These are phyloP conservation scores for Epinephelus lanceolatus DNA, from an alignment of 2,113 vertebrate genomes.

Conservation along the genomic window DNA sequence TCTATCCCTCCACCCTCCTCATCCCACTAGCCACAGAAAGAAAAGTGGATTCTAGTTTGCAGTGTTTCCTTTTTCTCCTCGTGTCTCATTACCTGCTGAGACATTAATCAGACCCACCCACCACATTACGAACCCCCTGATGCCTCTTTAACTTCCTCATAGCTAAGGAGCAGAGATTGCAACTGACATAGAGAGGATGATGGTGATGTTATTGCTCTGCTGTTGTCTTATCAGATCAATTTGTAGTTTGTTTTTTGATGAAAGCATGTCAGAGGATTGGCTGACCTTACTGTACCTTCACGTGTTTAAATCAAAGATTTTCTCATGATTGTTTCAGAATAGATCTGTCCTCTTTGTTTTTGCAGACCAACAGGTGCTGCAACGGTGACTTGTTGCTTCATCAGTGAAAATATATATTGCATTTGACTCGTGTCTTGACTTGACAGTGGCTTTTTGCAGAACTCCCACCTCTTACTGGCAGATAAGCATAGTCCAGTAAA, in stretches of 20 bases:
- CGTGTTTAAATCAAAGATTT: not conserved
- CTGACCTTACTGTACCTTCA: not conserved
- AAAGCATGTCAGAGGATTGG: not conserved
- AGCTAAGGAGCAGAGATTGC: not conserved
- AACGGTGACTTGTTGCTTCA: not conserved
- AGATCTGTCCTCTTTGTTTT: not conserved
- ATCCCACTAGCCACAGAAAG: rapidly evolving
- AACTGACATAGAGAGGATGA: not conserved
- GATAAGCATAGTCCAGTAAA: not conserved
- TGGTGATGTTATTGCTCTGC: not conserved
- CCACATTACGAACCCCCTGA: not conserved
- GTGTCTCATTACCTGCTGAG: not conserved
- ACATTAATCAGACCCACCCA: not conserved
- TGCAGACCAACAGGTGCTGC: not conserved
- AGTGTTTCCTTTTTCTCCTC: not conserved
- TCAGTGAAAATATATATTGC: not conserved
- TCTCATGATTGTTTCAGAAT: not conserved
- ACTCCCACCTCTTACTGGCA: not conserved
- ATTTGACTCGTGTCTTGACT: not conserved
- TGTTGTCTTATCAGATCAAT: not conserved
- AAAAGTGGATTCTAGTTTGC: rapidly evolving
- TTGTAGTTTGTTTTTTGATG: not conserved
- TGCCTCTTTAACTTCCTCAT: not conserved
- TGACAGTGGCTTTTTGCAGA: not conserved
- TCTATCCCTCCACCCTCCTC: not conserved